A percentile compares a stretch with the other conserved stretches of the same genome.
These are phyloP conservation scores for Cosmorhoe ocellata DNA, from an alignment of 2,888 invertebrate species.

Conservation along the genomic window DNA sequence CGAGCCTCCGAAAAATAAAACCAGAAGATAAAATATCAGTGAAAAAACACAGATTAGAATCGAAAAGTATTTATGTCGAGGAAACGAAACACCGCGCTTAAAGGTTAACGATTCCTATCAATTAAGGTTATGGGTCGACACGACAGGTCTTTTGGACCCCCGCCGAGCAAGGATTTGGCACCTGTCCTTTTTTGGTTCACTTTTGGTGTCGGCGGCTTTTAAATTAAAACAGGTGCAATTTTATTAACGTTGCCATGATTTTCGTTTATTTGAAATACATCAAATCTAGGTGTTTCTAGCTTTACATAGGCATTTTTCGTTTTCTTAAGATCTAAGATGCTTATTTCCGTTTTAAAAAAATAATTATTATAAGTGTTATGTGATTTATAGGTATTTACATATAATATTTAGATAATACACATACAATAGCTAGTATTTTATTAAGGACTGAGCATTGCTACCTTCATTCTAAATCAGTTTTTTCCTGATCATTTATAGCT, in stretches of 20 bases:
- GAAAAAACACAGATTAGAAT: constrained; percentile 74
- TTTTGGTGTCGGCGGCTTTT: constrained; percentile 68
- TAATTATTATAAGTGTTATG: no score
- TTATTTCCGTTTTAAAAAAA: no score
- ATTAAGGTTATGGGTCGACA: constrained; percentile 79
- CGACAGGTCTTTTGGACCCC: constrained; percentile 68
- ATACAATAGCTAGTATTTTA: no score
- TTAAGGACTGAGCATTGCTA: no score
- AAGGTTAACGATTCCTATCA: constrained; percentile 82
- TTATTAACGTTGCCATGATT: constrained; percentile 46
- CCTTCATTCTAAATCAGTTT: no score
- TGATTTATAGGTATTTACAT: no score
- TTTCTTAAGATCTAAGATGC: no score
- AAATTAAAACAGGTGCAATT: constrained; percentile 70
- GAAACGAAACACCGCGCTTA: constrained; percentile 74
- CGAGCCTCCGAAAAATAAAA: constrained; percentile 80
- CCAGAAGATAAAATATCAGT: constrained; percentile 69
- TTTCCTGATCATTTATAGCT: no score
- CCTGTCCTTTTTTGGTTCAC: constrained; percentile 66
- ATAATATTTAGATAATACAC: no score
- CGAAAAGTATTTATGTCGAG: constrained; percentile 75
- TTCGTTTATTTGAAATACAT: neutral
- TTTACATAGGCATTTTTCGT: no score
- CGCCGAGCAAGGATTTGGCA: constrained; percentile 75
- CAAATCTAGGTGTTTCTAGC: neutral